Evolutionary conservation across 2,888 invertebrate species (phyloP).

Genomic region (Odiellus spinosus): DNA sequence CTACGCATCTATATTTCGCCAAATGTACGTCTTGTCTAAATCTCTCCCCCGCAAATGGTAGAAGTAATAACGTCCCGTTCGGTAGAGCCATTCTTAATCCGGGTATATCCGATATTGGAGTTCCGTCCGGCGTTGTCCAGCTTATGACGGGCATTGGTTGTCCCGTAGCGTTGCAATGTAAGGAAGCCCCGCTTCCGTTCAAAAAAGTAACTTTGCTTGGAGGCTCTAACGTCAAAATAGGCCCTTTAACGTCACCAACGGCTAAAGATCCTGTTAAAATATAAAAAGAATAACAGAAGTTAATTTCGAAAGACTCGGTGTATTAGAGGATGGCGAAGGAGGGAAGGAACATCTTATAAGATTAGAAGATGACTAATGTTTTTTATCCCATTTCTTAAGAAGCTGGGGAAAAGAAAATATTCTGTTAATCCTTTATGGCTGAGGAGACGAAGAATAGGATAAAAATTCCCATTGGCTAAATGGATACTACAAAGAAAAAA

Average conservation of each 20-base stretch:
- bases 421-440: no score
- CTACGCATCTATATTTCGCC: constrained; percentile 13
- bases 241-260: background rate
- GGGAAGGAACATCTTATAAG: no score
- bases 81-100: constrained; percentile 15
- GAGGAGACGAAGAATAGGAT: no score
- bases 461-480: no score
- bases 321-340: no score
- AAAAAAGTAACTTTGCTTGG: constrained; percentile 16
- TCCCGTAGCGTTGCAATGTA: constrained; percentile 17
- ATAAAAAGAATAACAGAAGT: no score
- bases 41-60: constrained; percentile 82
- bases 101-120: constrained; percentile 12
- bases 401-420: no score
- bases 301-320: no score
- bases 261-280: no score
- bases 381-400: no score
- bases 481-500: no score
- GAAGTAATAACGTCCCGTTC: constrained; percentile 78
- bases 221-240: constrained; percentile 17
- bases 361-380: no score
- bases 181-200: constrained; percentile 17
- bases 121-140: constrained; percentile 18
- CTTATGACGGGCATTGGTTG: constrained; percentile 13
- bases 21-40: constrained; percentile 17